These are phyloP conservation scores for Casuarius casuarius DNA, from an alignment of 2,113 vertebrate genomes.

Conservation along the genomic window DNA sequence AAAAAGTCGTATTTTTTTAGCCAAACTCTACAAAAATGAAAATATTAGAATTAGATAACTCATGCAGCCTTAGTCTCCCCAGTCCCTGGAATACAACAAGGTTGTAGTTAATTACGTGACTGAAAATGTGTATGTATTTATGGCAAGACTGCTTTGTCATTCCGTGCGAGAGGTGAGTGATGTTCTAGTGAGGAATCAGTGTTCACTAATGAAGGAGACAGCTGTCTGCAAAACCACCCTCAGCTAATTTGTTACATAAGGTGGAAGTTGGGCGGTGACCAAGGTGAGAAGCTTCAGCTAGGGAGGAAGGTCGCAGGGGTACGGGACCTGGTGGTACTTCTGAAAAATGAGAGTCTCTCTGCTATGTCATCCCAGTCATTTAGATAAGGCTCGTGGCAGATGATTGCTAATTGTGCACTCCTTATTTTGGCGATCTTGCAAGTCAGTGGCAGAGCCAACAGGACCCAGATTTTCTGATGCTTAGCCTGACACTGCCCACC, in stretches of 20 bases:
- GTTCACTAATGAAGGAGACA: background rate
- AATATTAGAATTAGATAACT: background rate
- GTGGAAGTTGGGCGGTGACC: fast-evolving
- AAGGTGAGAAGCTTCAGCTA: background rate
- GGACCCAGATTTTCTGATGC: background rate
- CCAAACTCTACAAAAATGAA: background rate
- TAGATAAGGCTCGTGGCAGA: background rate
- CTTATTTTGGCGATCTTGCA: background rate
- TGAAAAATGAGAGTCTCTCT: background rate
- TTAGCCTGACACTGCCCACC: background rate
- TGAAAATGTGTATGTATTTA: background rate
- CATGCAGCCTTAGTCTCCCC: background rate
- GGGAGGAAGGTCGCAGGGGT: background rate
- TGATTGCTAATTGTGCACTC: background rate
- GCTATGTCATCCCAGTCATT: fast-evolving
- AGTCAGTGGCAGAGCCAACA: background rate
- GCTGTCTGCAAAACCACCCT: background rate
- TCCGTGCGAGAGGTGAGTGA: background rate
- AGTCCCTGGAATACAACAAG: background rate
- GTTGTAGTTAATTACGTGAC: background rate
- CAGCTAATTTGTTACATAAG: background rate
- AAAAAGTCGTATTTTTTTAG: background rate
- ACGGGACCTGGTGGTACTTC: background rate
- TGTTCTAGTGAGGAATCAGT: background rate
- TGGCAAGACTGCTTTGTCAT: background rate